Evolutionary conservation across 2,888 invertebrate species (phyloP).

Genomic region (Agrotis exclamationis): DNA sequence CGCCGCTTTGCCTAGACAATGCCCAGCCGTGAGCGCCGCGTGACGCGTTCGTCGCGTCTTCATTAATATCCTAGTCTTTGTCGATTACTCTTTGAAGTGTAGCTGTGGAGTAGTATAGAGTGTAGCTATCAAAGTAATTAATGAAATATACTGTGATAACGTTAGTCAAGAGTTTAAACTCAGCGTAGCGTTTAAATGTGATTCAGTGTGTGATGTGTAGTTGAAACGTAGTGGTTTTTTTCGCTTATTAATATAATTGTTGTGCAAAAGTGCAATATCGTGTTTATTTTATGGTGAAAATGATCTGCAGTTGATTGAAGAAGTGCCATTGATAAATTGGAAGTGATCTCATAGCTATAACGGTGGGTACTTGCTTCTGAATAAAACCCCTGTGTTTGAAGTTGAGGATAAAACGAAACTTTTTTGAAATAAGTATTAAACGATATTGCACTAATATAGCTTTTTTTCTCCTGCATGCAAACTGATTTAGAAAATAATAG

Average conservation of each 20-base stretch:
- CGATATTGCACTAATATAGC: conserved; percentile 30
- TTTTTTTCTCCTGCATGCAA: conserved; percentile 28
- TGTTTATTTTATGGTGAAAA: conserved; percentile 27
- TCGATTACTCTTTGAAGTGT: conserved; percentile 28
- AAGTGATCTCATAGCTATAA: conserved; percentile 29
- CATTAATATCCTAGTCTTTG: conserved; percentile 40
- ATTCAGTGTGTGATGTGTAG: conserved; percentile 12
- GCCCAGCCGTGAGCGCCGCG: conserved; percentile 51
- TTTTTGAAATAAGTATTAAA: neutral
- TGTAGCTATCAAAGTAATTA: conserved; percentile 34
- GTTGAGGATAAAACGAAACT: too few species aligned
- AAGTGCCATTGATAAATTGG: conserved; percentile 30
- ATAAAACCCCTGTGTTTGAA: too few species aligned
- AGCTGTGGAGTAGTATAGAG: conserved; percentile 2
- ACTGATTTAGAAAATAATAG: neutral
- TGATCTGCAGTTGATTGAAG: conserved; percentile 12
- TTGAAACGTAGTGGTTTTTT: conserved; percentile 14
- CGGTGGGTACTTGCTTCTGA: conserved; percentile 38
- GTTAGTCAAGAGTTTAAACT: conserved; percentile 8
- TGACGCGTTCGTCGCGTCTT: conserved; percentile 51
- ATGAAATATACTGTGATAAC: conserved; percentile 25
- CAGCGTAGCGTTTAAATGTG: conserved; percentile 9
- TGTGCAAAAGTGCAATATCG: conserved; percentile 49
- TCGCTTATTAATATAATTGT: conserved; percentile 29
- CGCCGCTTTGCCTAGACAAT: conserved; percentile 53